Base-by-base conservation (phyloP, 2,113 vertebrate genomes). In the Crotalus helleri region DNA sequence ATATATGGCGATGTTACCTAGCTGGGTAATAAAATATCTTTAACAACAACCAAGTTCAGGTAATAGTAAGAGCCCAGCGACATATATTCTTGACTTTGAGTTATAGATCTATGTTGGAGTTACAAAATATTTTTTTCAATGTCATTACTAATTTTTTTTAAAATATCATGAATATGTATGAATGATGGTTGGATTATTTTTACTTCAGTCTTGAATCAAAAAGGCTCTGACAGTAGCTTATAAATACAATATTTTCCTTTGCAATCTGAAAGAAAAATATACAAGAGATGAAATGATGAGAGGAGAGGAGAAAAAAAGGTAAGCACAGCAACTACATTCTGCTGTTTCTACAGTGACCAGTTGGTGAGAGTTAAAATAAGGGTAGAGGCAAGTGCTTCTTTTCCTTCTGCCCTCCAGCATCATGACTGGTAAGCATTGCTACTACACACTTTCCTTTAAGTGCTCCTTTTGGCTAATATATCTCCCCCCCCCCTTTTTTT, bases 401-500 rank as follows among this genome's bases (percentile, higher is more conserved):
- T 74, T 74, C n/a, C n/a, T 74, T 74, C 5, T 74, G n/a, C n/a
- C 15, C 69, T 74, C 17, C 69, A 74, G 69, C n/a, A 74, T 15
- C 69, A 7, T 74, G 15, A 39, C 64, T 74, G 29, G n/a, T 74
- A 17, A 33, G 69, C n/a, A 74, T 74, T 74, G n/a, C n/a, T 74
- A 33, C 15, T 7, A 74, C 69, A 33, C 69, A 8, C 5, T 74
- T 74, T 19, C 15, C 13, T n/a, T 74, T 15, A 74, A 74, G n/a
- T 74, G n/a, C 33, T n/a, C n/a, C 19, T 74, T 74, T 74, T 7
- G 69, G 69, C 2, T 33, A 39, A 74, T 39, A 74, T 69, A 69
- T 15, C 12, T 4, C 0, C n/a, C 5, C 13, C 29, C n/a, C 5
- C 2, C 4, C 0, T 39, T 39, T 5, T 5, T 46, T 46, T 46